These are phyloP conservation scores for Aphodius sticticus DNA, from an alignment of 2,888 invertebrate species.

Conservation along the genomic window DNA sequence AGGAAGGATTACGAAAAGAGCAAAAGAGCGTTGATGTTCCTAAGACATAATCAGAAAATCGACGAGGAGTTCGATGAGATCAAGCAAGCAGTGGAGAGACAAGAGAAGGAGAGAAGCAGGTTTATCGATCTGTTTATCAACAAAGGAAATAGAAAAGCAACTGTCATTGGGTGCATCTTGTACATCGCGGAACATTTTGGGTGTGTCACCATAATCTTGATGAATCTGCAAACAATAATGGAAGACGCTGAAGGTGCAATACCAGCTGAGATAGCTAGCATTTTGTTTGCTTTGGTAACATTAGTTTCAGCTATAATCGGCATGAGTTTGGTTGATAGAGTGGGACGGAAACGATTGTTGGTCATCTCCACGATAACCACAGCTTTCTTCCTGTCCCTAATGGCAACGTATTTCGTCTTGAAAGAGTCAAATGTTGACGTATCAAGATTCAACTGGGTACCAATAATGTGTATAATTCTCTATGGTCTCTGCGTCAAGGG, in stretches of 20 bases:
- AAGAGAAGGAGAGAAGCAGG: constrained; percentile 30
- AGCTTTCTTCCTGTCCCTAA: background rate
- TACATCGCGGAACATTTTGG: constrained; percentile 20
- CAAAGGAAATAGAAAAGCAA: constrained; percentile 20
- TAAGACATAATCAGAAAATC: constrained; percentile 18
- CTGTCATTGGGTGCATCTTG: constrained; percentile 14
- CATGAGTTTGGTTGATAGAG: constrained; percentile 12
- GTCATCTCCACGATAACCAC: background rate
- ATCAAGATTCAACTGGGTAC: constrained; percentile 17
- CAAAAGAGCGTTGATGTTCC: constrained; percentile 27
- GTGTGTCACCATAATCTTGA: constrained; percentile 19
- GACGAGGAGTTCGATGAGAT: constrained; percentile 35
- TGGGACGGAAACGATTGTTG: constrained; percentile 12
- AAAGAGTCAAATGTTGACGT: constrained; percentile 9
- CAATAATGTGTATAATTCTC: constrained; percentile 14
- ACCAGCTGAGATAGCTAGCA: constrained; percentile 9
- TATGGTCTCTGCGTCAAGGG: constrained; percentile 23
- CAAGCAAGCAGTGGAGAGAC: constrained; percentile 34
- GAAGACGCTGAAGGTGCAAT: constrained; percentile 16
- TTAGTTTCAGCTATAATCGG: constrained; percentile 19
- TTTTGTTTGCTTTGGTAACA: constrained; percentile 14
- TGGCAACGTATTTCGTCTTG: constrained; percentile 20
- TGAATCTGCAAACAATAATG: constrained; percentile 13
- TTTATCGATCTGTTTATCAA: constrained; percentile 28
- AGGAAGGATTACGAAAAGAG: constrained; percentile 27